These are phyloP conservation scores for Parambassis ranga DNA, from an alignment of 2,797 vertebrate genomes.

Conservation along the genomic window DNA sequence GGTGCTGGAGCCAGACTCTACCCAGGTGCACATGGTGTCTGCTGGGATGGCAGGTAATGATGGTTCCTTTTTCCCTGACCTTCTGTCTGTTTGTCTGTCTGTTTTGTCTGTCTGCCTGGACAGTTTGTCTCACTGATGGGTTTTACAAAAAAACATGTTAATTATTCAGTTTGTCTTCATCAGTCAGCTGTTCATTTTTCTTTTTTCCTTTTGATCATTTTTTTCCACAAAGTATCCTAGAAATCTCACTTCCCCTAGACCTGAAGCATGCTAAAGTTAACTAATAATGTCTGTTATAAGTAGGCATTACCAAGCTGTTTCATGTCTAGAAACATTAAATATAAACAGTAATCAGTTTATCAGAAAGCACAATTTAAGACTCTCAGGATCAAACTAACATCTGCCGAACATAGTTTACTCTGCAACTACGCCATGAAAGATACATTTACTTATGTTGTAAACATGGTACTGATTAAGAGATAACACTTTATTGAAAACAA, in stretches of 20 bases:
- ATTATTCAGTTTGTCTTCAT: slow-evolving; percentile 36
- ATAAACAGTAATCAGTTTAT: slow-evolving; percentile 32
- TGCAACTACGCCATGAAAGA: not conserved
- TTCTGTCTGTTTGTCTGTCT: slow-evolving; percentile 31
- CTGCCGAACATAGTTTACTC: too few relatives aligned
- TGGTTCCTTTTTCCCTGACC: slow-evolving; percentile 37
- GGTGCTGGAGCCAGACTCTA: slow-evolving; percentile 92
- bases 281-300: slow-evolving; percentile 33
- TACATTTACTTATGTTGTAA: not conserved
- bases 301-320: slow-evolving; percentile 45
- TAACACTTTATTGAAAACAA: too few relatives aligned
- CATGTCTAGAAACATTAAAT: slow-evolving; percentile 38
- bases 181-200: slow-evolving; percentile 27
- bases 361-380: slow-evolving; percentile 85
- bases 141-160: slow-evolving; percentile 23
- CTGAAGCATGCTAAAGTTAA: slow-evolving; percentile 65
- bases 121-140: slow-evolving; percentile 55
- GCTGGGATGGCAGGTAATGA: slow-evolving; percentile 97
- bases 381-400: slow-evolving; percentile 73
- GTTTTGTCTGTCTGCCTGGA: slow-evolving; percentile 37
- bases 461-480: not conserved
- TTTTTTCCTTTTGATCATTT: slow-evolving; percentile 23
- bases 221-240: slow-evolving; percentile 17
- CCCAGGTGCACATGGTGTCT: slow-evolving; percentile 97
- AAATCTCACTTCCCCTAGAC: slow-evolving; percentile 4